These are phyloP conservation scores for Drosophila repleta DNA, from an alignment of 1,140 invertebrate species.

Conservation along the genomic window DNA sequence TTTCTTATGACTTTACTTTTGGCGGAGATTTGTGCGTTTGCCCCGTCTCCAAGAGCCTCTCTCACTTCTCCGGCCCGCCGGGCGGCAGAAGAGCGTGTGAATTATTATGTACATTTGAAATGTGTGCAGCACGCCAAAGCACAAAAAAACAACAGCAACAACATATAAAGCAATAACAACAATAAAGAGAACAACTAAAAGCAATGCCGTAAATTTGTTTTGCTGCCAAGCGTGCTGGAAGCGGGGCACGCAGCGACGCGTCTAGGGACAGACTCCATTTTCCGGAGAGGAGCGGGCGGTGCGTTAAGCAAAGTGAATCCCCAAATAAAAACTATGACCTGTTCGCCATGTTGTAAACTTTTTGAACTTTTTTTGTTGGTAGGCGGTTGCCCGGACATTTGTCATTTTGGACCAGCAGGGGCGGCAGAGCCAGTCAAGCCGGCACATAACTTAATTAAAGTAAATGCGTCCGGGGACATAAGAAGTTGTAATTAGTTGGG, in stretches of 20 bases:
- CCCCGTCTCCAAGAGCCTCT: conserved; percentile 7
- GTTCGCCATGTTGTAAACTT: conserved; percentile 66
- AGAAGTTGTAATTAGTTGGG: conserved; percentile 78
- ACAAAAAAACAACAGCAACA: conserved; percentile 43
- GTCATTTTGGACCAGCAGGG: conserved; percentile 55
- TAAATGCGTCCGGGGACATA: conserved; percentile 70
- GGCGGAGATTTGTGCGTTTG: conserved; percentile 55
- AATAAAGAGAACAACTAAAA: conserved; percentile 73
- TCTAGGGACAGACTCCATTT: neutral
- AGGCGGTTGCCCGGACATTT: conserved; percentile 64
- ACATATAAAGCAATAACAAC: conserved; percentile 62
- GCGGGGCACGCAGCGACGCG: neutral
- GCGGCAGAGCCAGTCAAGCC: neutral
- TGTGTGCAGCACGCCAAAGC: conserved; percentile 46
- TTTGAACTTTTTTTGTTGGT: conserved; percentile 37
- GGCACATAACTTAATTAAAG: conserved; percentile 74
- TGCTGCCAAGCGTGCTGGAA: conserved; percentile 57
- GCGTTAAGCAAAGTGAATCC: conserved; percentile 36
- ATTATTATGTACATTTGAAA: conserved; percentile 82
- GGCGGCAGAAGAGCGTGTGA: conserved; percentile 55
- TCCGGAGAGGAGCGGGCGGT: neutral
- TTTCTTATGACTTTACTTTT: conserved; percentile 81
- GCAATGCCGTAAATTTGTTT: conserved; percentile 79
- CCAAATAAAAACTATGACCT: conserved; percentile 66
- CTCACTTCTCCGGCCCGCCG: conserved; percentile 21